A percentile compares a stretch with the other conserved stretches of the same genome.
These are phyloP conservation scores for Okamejei kenojei DNA, from an alignment of 2,797 vertebrate genomes.

Conservation along the genomic window DNA sequence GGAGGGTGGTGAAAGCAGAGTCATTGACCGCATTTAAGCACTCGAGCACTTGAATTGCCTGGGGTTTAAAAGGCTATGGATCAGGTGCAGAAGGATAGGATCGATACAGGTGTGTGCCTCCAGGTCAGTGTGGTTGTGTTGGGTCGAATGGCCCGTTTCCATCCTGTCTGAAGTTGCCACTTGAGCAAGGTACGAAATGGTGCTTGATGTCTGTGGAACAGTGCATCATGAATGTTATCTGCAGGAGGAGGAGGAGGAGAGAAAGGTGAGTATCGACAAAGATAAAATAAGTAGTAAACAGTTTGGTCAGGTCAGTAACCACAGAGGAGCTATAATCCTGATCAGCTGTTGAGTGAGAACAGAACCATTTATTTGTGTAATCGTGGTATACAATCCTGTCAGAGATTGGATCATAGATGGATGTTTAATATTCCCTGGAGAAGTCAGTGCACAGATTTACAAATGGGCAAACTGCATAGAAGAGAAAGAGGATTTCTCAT, in stretches of 20 bases:
- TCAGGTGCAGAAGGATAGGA: too few relatives aligned
- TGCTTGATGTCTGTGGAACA: not conserved
- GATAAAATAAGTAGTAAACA: not conserved
- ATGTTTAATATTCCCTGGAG: conserved; percentile 36
- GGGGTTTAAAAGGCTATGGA: too few relatives aligned
- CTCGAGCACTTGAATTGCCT: too few relatives aligned
- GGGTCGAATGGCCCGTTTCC: too few relatives aligned
- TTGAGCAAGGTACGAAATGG: not conserved
- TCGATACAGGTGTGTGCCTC: too few relatives aligned
- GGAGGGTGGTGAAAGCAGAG: too few relatives aligned
- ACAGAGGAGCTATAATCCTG: conserved; percentile 28
- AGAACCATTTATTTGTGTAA: conserved; percentile 25
- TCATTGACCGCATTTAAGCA: too few relatives aligned
- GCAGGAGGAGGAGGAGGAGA: too few relatives aligned
- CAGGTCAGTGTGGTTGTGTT: too few relatives aligned
- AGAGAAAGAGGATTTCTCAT: conserved; percentile 31
- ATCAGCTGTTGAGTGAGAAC: conserved; percentile 27
- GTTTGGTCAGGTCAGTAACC: conserved; percentile 19
- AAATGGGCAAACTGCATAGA: conserved; percentile 18
- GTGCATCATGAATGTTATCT: not conserved
- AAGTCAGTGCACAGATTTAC: not conserved
- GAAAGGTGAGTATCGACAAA: not conserved
- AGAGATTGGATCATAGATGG: conserved; percentile 8
- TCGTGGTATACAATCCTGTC: conserved; percentile 9
- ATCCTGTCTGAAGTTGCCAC: not conserved